These are phyloP conservation scores for Simalia tracyae DNA, from an alignment of 2,797 vertebrate species.

Conservation along the genomic window DNA sequence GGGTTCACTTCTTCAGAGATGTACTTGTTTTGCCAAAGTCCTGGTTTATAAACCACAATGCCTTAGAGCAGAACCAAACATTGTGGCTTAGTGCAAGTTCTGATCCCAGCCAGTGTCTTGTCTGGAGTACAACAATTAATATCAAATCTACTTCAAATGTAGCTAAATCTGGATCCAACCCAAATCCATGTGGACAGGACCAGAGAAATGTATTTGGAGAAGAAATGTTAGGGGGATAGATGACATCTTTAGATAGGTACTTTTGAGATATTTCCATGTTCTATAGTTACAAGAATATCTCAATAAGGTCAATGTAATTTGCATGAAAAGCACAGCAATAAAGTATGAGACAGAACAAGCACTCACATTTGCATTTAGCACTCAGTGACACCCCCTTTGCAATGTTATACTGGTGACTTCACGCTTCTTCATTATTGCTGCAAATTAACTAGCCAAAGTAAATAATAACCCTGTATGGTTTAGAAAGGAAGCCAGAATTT, in stretches of 20 bases:
- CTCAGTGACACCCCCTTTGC: background rate
- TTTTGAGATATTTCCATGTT: background rate
- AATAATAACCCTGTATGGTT: background rate
- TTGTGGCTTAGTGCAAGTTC: background rate
- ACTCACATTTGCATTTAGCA: background rate
- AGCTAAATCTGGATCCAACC: background rate
- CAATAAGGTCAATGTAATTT: background rate
- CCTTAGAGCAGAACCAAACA: background rate
- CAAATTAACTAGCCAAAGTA: background rate
- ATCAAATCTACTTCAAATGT: background rate
- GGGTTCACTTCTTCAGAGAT: background rate
- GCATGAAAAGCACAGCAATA: background rate
- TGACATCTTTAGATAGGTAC: background rate
- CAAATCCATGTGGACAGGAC: background rate
- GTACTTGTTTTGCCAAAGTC: background rate
- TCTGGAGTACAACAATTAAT: background rate
- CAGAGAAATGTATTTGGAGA: background rate
- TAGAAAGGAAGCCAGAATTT: background rate
- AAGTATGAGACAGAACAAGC: background rate
- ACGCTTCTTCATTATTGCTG: background rate
- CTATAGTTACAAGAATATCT: background rate
- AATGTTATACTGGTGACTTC: background rate
- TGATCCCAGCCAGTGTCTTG: background rate
- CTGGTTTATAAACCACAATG: background rate
- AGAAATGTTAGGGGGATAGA: background rate